Evolutionary conservation across 2,797 vertebrate species (phyloP).

Genomic region (Artibeus lituratus): DNA sequence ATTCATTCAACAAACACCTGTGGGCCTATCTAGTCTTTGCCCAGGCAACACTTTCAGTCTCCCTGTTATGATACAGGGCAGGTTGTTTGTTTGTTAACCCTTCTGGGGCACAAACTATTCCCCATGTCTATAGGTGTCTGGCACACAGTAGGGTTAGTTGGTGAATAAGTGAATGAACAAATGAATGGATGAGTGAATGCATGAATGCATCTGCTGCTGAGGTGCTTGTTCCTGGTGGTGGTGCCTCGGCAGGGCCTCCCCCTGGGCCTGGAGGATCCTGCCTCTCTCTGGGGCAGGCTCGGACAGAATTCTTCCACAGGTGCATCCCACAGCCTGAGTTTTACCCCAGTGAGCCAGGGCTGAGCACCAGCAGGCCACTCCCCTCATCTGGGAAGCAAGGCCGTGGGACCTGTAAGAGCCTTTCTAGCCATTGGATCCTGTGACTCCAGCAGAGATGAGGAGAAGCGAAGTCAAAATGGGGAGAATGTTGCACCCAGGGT

Average conservation of each 20-base stretch:
- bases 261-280: background rate
- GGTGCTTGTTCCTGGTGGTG: too few relatives aligned
- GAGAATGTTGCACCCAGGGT: too few relatives aligned
- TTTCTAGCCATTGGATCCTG: background rate
- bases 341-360: background rate
- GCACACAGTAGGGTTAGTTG: background rate
- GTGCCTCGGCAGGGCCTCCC: background rate
- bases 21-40: background rate
- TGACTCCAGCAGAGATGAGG: background rate
- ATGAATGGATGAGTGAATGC: accelerated
- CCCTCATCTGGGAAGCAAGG: background rate
- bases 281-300: background rate
- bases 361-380: too few relatives aligned
- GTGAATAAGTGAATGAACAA: background rate
- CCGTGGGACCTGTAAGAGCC: accelerated
- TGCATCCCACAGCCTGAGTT: background rate
- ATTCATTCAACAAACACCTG: background rate
- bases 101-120: background rate
- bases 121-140: too few relatives aligned
- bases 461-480: accelerated
- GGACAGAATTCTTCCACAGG: background rate
- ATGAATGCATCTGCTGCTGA: accelerated
- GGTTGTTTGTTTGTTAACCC: background rate
- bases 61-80: background rate
- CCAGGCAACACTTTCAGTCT: background rate